Base-by-base conservation (phyloP, 1,140 invertebrate genomes). In the Trichoplusia ni region DNA sequence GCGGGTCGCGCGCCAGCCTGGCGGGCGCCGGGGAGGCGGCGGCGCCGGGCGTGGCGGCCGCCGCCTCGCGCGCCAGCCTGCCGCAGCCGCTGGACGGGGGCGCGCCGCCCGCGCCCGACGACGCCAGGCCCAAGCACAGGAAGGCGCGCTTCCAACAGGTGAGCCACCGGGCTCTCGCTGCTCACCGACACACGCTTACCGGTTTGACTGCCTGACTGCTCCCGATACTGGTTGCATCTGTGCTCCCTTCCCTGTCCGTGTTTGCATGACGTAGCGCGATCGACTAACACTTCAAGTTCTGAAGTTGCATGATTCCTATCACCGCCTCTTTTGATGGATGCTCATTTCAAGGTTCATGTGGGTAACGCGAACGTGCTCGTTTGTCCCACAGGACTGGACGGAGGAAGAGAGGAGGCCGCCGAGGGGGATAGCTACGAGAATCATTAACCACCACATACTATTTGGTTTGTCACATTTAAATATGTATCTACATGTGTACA, bases 121-220 rank as follows among this genome's bases (percentile, higher is more conserved):
- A 90, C 67, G 61, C 80, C 75, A 88, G 84, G 82, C 95, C 95
- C 64, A 97, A 96, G 91, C 95, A 96, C 82, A 94, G 95, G 69
- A 96, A 96, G 91, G 96, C 96, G 67, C 93, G 96, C 69, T 96
- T 97, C 89, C 95, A 96, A 91, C 95, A 96, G 92, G 94, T 95
- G 77, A 89, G 73, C 58, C 14, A 8, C 16, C 18, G 33, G 19
- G 11, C 11, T 40, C 19, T 14, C 13, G 46, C 35, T 9, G 31
- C 33, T 29, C 44, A 47, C 29, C 42, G 56, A 19, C 29, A 9
- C 56, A 58, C 33, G 25, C 38, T 14, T 27, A 51, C 13, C 16
- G 21, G 9, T 60, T 53, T 21, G n/a, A 35, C 27, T n/a, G n/a
- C n/a, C n/a, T n/a, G n/a, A n/a, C n/a, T n/a, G n/a, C n/a, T n/a